Evolutionary conservation across 2,113 vertebrate species (phyloP).

Genomic region (Nicator chloris): DNA sequence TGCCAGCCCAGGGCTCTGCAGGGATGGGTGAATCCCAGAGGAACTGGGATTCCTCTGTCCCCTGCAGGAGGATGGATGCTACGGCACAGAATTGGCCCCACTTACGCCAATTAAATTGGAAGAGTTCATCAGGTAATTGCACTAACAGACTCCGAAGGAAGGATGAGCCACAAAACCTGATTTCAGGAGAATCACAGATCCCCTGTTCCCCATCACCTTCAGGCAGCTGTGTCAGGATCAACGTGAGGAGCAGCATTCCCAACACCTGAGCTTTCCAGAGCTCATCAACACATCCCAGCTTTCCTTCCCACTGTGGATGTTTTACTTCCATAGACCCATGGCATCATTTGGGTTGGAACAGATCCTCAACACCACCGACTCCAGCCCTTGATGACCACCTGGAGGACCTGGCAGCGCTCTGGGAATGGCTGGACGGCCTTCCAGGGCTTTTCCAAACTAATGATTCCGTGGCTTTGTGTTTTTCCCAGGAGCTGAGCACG

Average conservation of each 20-base stretch:
- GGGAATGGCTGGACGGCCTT: background rate
- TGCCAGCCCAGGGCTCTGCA: background rate
- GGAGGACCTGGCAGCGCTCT: background rate
- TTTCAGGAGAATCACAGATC: constrained; percentile 23
- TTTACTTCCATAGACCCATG: rapidly evolving
- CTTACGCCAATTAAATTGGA: constrained; percentile 63
- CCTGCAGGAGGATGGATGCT: constrained; percentile 48
- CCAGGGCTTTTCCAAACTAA: background rate
- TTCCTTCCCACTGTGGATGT: background rate
- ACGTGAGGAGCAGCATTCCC: background rate
- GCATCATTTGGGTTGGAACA: background rate
- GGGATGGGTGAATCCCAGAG: background rate
- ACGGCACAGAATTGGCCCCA: constrained; percentile 27
- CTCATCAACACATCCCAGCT: background rate
- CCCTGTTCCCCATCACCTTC: constrained; percentile 30
- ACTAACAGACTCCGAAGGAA: constrained; percentile 42
- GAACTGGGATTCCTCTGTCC: too few relatives aligned
- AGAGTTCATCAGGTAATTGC: constrained; percentile 71
- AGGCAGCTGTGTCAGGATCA: background rate
- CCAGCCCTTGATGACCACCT: background rate
- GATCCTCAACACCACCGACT: background rate
- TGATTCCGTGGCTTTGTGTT: rapidly evolving
- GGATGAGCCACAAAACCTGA: constrained; percentile 40
- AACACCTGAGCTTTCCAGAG: background rate
- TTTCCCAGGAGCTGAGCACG: background rate